Conservation (phyloP, 2,888 invertebrate genomes). For the Lasioglossum malachurum region DNA sequence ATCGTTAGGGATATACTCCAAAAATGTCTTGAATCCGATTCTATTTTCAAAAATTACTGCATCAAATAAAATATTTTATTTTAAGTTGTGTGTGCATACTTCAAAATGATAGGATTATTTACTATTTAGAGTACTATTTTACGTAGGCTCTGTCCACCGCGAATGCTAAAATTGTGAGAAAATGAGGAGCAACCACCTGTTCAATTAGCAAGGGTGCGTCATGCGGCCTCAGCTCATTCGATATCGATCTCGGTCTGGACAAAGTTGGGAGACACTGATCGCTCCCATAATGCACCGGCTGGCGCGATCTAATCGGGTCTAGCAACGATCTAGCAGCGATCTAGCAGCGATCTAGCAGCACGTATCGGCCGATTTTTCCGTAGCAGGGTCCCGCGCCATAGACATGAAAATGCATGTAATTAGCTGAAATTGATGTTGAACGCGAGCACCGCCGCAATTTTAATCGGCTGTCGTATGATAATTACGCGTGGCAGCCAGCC, state of each 20-base stretch:
- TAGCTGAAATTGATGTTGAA: constrained; percentile 83
- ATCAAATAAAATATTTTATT: too few relatives aligned
- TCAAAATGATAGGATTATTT: too few relatives aligned
- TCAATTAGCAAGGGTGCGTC: constrained; percentile 10
- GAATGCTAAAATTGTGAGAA: not conserved
- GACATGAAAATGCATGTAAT: constrained; percentile 84
- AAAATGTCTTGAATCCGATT: too few relatives aligned
- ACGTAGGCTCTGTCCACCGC: too few relatives aligned
- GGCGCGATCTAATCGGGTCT: constrained; percentile 40
- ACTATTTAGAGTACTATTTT: too few relatives aligned
- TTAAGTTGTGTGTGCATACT: too few relatives aligned
- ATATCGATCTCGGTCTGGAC: constrained; percentile 37
- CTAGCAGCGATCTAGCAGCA: constrained; percentile 53
- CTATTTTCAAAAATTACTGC: too few relatives aligned
- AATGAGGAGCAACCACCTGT: constrained; percentile 31
- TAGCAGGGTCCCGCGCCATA: constrained; percentile 63
- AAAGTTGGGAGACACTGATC: constrained; percentile 63
- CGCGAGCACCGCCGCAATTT: constrained; percentile 80
- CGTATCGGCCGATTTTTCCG: constrained; percentile 77
- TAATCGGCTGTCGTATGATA: constrained; percentile 84
- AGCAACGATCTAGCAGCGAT: constrained; percentile 45
- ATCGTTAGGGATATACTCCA: too few relatives aligned
- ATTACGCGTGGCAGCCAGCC: constrained; percentile 81
- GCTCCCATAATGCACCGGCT: constrained; percentile 47
- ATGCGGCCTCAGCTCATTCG: not conserved